Evolutionary conservation across 2,888 invertebrate species (phyloP), one percentile per base, ranked within the genome.

Genomic region (Isoperla grammatica): DNA sequence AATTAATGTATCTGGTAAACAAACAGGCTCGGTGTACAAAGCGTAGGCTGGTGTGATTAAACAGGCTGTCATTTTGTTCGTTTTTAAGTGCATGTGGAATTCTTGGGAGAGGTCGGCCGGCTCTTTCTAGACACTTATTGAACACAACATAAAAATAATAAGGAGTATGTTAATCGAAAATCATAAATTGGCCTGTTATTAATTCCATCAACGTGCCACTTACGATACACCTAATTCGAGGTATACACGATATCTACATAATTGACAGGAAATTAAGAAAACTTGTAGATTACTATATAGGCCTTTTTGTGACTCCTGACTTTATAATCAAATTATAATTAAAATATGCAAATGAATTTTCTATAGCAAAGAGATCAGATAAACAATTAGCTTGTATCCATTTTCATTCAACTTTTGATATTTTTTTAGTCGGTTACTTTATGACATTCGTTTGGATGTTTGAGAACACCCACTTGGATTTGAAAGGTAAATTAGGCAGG

Each of bases 271-370:
- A 53, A 53, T 53, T 53, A 53, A 53, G 17, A 53, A 29, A 53
- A 53, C 53, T 37, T 53, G 53, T 53, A 46, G 37, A 17, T 29
- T 29, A 29, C 29, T 29, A 29, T n/a, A n/a, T 29, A 29, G 29
- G 29, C 29, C 29, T 29, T 29, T 29, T 6, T 29, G 29, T 29
- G 39, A 37, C 53, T 53, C 35, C 53, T 53, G 53, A 35, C 15
- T 53, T 53, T 53, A 53, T 53, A 53, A 53, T 53, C 53, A 37
- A 53, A 53, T 53, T 53, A 53, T 53, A 53, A 53, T 53, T 53
- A 53, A 53, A 53, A 53, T 53, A 53, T 53, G 53, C 53, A 53
- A 53, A 53, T 53, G 15, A 17, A 17, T 53, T 53, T 17, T 53
- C 35, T 9, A 35, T 39, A 12, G 45, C 11, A 35, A 37, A 12